phyloP scores from a whole-genome alignment of 2,113 vertebrate species.

The Pterocles gutturalis region DNA sequence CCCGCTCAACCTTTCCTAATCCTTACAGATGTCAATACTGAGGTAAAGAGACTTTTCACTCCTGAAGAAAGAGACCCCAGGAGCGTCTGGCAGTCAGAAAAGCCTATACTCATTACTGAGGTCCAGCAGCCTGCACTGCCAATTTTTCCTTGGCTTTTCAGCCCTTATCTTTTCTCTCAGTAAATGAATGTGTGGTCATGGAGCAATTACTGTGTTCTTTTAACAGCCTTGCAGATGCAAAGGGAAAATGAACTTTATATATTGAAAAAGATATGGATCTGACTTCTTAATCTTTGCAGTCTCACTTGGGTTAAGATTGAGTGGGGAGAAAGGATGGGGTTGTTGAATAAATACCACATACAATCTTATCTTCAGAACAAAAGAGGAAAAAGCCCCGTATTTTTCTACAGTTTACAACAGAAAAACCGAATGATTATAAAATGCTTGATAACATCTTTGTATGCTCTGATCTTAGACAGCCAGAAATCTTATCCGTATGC shows the following conservation, averaged over 20 bases:
- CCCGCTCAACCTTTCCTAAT: not conserved
- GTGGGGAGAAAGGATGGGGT: not conserved
- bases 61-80: conserved; percentile 4
- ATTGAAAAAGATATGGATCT: conserved; percentile 11
- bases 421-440: not conserved
- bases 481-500: not conserved
- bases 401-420: not conserved
- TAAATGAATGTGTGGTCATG: not conserved
- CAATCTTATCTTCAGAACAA: not conserved
- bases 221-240: conserved; percentile 32
- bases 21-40: not conserved
- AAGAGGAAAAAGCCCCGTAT: not conserved
- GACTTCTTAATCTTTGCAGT: conserved; percentile 13
- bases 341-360: not conserved
- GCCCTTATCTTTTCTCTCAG: not conserved
- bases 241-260: not conserved
- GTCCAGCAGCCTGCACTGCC: not conserved
- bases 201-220: conserved; percentile 47
- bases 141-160: conserved; percentile 30
- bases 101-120: not conserved
- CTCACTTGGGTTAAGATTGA: not conserved
- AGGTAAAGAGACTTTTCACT: conserved; percentile 5
- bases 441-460: not conserved
- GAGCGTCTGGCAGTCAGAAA: not conserved
- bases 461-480: not conserved